Evolutionary conservation across 2,888 invertebrate species (phyloP).

Genomic region (Drosophila eohydei): DNA sequence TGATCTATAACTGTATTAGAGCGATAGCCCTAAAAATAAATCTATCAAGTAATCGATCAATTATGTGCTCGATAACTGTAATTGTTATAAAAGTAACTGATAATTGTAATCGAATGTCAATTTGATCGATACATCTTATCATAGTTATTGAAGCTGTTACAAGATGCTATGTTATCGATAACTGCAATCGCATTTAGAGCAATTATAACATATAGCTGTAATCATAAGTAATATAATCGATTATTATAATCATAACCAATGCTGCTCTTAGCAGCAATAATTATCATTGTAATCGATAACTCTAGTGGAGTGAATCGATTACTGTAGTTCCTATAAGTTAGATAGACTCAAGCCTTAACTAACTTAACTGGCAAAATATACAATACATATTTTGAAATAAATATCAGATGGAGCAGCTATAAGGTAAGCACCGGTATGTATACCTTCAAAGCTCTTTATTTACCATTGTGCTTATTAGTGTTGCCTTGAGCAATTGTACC

Average conservation of each 20-base stretch:
- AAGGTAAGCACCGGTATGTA: background rate
- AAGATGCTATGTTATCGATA: background rate
- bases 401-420: background rate
- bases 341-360: background rate
- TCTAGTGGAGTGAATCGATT: background rate
- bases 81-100: too few species aligned
- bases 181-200: background rate
- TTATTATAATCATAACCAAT: background rate
- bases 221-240: background rate
- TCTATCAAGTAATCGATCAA: too few species aligned
- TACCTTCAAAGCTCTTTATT: slow-evolving; percentile 1
- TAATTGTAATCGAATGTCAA: too few species aligned
- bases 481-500: slow-evolving; percentile 21
- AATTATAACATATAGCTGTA: background rate
- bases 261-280: background rate
- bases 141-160: too few species aligned
- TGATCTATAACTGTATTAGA: too few species aligned
- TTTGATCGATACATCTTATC: too few species aligned
- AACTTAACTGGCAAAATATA: background rate
- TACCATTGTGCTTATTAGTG: slow-evolving; percentile 8
- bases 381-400: background rate
- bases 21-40: too few species aligned
- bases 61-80: too few species aligned
- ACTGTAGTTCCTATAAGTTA: background rate
- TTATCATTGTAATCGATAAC: background rate